Evolutionary conservation across 2,113 vertebrate genomes (phyloP), one percentile per base, ranked within the genome.

Genomic region (Alosa alosa): DNA sequence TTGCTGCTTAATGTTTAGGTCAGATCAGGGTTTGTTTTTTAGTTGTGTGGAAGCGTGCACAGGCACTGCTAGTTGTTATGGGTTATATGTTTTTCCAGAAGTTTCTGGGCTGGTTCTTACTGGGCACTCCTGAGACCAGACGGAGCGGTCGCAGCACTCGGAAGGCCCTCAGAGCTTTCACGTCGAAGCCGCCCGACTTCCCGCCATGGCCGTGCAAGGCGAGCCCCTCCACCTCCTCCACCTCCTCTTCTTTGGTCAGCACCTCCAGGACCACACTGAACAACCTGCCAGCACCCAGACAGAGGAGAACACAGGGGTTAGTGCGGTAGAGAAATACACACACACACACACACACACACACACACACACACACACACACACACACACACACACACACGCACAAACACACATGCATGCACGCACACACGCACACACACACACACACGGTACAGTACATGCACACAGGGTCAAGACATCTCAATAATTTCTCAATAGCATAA

Each of bases 211-310:
- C 95, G 0, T 94, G 95, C 86, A 88, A 87, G 0, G 98, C 95
- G 86, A 96, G 95, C 86, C 85, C 91, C 0, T 88, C 91, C 0
- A 0, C 50, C 20, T 91, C 87, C n/a, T 89, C 84, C 83, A 86
- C 52, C 86, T 93, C 94, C 8, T 92, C 93, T 7, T 98, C 98
- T 97, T 96, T 95, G 94, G 98, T 98, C 96, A 99, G 94, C 96
- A 99, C 93, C 96, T 99, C 98, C 96, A 99, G 95, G 93, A 97
- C 97, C 95, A 99, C 98, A 96, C 98, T 99, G 95, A 99, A 99
- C 95, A 99, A 96, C 92, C 98, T 99, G 93, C 88, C 2, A 46
- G 86, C 86, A 83, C 22, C 2, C 25, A 25, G 5, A 57, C 0
- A 46, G 44, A 81, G 25, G 5, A 36, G 83, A 46, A 6, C 85